A percentile compares a stretch with the other conserved stretches of the same genome.
phyloP scores from a whole-genome alignment of 2,113 vertebrate genomes.

The Rhabdomys dilectus region DNA sequence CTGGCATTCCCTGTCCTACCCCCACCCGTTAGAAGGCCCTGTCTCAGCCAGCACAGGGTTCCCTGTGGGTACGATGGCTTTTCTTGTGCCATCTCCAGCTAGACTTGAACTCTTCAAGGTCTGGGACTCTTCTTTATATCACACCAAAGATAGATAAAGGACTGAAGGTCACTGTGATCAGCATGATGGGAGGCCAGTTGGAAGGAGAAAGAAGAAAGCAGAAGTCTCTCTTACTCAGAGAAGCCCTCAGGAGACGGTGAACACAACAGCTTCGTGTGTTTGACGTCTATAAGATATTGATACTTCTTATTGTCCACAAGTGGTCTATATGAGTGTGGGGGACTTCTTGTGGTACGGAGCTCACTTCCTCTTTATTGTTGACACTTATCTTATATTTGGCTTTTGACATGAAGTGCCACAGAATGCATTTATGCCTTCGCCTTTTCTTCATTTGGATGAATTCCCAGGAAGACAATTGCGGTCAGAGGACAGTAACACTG shows the following conservation, averaged over 20 bases:
- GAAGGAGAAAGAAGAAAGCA: not conserved
- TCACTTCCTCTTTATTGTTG: not conserved
- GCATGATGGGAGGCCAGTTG: not conserved
- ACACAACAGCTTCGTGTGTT: not conserved
- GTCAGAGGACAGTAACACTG: slow-evolving; percentile 27
- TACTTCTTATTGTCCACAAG: not conserved
- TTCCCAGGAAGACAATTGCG: slow-evolving; percentile 57
- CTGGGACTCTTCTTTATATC: not conserved
- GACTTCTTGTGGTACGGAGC: not conserved
- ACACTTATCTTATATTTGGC: not conserved
- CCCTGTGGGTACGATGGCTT: not conserved
- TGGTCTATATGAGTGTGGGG: slow-evolving; percentile 17
- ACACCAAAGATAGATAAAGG: not conserved
- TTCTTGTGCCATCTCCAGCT: not conserved
- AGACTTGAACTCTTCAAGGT: not conserved
- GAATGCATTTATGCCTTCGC: slow-evolving; percentile 30
- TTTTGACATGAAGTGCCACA: not conserved
- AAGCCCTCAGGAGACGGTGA: not conserved
- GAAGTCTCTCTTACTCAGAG: not conserved
- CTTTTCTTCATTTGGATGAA: slow-evolving; percentile 43
- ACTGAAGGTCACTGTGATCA: not conserved
- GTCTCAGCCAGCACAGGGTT: not conserved
- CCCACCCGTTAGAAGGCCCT: not conserved
- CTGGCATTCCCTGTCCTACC: not conserved
- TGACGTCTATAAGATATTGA: not conserved